Evolutionary conservation across 1,140 invertebrate genomes (phyloP).

Genomic region (Prorops nasuta): DNA sequence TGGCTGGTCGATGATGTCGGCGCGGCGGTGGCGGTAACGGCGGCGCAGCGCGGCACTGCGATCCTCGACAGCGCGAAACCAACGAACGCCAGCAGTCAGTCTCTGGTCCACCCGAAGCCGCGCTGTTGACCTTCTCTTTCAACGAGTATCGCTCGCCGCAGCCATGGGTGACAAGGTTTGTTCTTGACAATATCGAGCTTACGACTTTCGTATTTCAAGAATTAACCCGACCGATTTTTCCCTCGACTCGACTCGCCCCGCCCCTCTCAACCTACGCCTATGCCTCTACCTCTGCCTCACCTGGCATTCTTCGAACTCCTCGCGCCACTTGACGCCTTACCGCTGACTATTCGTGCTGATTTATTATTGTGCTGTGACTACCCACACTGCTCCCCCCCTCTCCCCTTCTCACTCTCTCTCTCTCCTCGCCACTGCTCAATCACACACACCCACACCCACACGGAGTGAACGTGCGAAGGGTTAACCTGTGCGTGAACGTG

Average conservation of each 20-base stretch:
- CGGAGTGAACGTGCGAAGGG: too few species aligned
- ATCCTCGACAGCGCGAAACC: conserved; percentile 43
- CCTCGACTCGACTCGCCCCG: neutral
- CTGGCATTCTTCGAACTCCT: neutral
- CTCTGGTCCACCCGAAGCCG: conserved; percentile 51
- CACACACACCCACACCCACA: too few species aligned
- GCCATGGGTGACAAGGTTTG: conserved; percentile 56
- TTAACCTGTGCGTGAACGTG: too few species aligned
- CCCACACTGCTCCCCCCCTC: conserved; percentile 17
- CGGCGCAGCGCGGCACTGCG: too few species aligned
- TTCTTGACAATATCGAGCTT: too few species aligned
- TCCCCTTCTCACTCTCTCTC: conserved; percentile 21
- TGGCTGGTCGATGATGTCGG: too few species aligned
- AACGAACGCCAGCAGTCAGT: conserved; percentile 53
- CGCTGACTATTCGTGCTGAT: too few species aligned
- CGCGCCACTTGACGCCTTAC: too few species aligned
- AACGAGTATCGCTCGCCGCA: conserved; percentile 46
- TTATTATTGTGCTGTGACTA: too few species aligned
- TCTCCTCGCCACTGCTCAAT: too few species aligned
- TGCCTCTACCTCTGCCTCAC: conserved; percentile 2
- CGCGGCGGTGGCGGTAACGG: conserved; percentile 23
- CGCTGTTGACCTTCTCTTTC: conserved; percentile 45
- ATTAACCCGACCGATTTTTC: neutral
- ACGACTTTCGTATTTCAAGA: neutral
- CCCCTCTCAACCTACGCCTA: neutral